phyloP scores from a whole-genome alignment of 2,888 invertebrate species.

The Diadromus collaris region DNA sequence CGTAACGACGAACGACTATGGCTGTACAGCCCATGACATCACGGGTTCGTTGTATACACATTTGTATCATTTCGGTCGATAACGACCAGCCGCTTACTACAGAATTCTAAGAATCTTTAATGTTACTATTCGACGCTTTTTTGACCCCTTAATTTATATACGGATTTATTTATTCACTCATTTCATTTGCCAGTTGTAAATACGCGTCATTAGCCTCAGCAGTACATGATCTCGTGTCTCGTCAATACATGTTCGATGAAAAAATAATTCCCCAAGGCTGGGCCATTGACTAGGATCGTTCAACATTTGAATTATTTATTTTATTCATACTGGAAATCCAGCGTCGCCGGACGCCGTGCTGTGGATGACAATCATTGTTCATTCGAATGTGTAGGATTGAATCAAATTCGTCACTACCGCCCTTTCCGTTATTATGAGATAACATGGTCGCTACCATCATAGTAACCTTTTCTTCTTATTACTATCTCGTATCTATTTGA shows the following conservation, averaged over 20 bases:
- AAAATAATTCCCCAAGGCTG: too few relatives aligned
- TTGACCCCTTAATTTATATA: not conserved
- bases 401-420: not conserved
- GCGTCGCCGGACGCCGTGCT: not conserved
- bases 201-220: too few relatives aligned
- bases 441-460: not conserved
- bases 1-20: slow-evolving; percentile 5
- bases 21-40: not conserved
- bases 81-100: not conserved
- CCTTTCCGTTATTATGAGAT: not conserved
- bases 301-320: too few relatives aligned
- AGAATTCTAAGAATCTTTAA: not conserved
- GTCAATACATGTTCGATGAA: too few relatives aligned
- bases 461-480: not conserved
- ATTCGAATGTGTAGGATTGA: not conserved
- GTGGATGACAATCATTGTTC: not conserved
- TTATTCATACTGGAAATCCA: not conserved
- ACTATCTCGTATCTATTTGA: not conserved
- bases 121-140: not conserved
- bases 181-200: too few relatives aligned
- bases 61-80: slow-evolving; percentile 6
- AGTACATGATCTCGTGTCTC: too few relatives aligned
- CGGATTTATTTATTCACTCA: too few relatives aligned
- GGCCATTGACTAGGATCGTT: too few relatives aligned
- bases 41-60: slow-evolving; percentile 10